phyloP scores from a whole-genome alignment of 2,888 invertebrate species.

The Eumerus sabulonum region DNA sequence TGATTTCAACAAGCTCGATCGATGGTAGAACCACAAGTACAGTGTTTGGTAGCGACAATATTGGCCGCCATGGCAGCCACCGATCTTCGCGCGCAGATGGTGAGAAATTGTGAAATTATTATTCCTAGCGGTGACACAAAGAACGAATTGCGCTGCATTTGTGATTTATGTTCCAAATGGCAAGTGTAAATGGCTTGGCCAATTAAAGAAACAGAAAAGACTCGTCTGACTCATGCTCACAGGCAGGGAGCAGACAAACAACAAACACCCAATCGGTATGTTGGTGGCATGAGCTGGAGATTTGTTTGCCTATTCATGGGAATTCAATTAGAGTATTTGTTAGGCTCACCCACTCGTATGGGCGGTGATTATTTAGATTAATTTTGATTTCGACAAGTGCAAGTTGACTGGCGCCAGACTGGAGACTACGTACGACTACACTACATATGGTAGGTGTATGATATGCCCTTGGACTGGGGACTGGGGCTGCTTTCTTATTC shows the following conservation, averaged over 20 bases:
- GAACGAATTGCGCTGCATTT: constrained; percentile 68
- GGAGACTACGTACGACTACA: background rate
- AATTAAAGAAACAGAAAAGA: constrained; percentile 60
- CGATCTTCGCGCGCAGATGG: constrained; percentile 59
- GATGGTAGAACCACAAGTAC: too few species aligned
- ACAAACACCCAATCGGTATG: background rate
- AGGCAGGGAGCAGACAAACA: constrained; percentile 30
- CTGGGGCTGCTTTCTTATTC: too few species aligned
- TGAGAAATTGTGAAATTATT: constrained; percentile 69
- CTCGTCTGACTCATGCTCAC: constrained; percentile 36
- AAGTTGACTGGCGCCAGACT: constrained; percentile 55
- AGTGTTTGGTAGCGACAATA: too few species aligned
- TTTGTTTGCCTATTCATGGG: constrained; percentile 48
- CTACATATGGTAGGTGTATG: too few species aligned
- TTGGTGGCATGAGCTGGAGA: constrained; percentile 12
- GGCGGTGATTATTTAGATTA: constrained; percentile 63
- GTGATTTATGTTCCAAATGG: constrained; percentile 67
- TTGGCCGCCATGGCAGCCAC: constrained; percentile 5
- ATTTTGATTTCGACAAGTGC: constrained; percentile 67
- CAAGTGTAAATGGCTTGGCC: constrained; percentile 68
- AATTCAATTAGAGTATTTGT: constrained; percentile 66
- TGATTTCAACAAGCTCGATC: constrained; percentile 15
- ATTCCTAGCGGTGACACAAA: constrained; percentile 67
- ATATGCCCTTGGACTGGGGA: too few species aligned
- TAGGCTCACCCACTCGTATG: constrained; percentile 45